phyloP scores from a whole-genome alignment of 1,140 invertebrate genomes.

The Potamilus streckersoni region DNA sequence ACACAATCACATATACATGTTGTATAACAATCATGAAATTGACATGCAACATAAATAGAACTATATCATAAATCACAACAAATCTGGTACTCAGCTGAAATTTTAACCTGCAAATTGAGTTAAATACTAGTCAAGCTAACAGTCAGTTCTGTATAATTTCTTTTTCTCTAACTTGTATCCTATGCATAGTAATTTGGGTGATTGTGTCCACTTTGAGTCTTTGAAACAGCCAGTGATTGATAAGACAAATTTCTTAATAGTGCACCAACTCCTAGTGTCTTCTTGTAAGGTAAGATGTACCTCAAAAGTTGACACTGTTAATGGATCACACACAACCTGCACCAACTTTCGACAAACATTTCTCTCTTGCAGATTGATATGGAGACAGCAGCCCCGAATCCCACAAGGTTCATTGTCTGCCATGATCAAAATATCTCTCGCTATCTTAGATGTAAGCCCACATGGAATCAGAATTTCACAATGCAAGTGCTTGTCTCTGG shows the following conservation, averaged over 20 bases:
- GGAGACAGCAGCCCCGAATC: slow-evolving; percentile 70
- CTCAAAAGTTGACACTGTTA: slow-evolving; percentile 87
- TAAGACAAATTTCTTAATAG: slow-evolving; percentile 73
- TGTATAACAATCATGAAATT: too few relatives aligned
- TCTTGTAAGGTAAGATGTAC: slow-evolving; percentile 87
- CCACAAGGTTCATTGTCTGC: slow-evolving; percentile 89
- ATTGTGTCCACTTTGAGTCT: slow-evolving; percentile 71
- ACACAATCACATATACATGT: too few relatives aligned
- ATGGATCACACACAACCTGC: slow-evolving; percentile 83
- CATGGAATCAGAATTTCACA: slow-evolving; percentile 85
- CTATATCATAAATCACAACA: too few relatives aligned
- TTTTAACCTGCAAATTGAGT: too few relatives aligned
- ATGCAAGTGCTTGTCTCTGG: slow-evolving; percentile 79
- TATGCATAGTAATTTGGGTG: slow-evolving; percentile 86
- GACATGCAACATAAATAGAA: too few relatives aligned
- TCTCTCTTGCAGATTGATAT: slow-evolving; percentile 60
- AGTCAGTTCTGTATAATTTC: slow-evolving; percentile 78
- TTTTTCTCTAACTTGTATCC: slow-evolving; percentile 87
- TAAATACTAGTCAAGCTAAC: neutral
- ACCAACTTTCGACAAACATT: slow-evolving; percentile 66
- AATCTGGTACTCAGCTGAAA: too few relatives aligned
- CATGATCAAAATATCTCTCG: slow-evolving; percentile 80
- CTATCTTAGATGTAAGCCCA: slow-evolving; percentile 80
- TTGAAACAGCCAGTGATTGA: slow-evolving; percentile 78
- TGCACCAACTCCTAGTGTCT: slow-evolving; percentile 81